A percentile compares a stretch with the other conserved stretches of the same genome.
These are phyloP conservation scores for Hypomesus transpacificus DNA, from an alignment of 2,113 vertebrate species.

Conservation along the genomic window DNA sequence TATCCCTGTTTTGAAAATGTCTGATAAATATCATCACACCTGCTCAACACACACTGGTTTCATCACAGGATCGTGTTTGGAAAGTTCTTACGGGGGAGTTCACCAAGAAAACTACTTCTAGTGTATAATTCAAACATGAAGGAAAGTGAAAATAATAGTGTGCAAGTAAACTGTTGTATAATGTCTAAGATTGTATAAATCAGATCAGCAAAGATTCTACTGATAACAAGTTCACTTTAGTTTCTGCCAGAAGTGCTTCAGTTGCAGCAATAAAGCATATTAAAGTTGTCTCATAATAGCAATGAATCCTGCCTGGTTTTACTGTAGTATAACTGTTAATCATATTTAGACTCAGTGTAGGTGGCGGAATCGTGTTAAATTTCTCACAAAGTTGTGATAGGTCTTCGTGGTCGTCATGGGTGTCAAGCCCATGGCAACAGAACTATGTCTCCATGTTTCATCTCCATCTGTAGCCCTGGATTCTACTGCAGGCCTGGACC, in stretches of 20 bases:
- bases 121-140: too few species aligned
- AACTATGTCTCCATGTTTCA: too few species aligned
- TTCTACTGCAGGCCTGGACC: too few species aligned
- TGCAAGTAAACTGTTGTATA: too few species aligned
- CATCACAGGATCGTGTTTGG: background rate
- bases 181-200: too few species aligned
- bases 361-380: slow-evolving; percentile 22
- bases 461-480: too few species aligned
- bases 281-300: background rate
- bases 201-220: background rate
- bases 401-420: background rate
- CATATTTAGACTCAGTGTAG: slow-evolving; percentile 10
- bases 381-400: slow-evolving; percentile 28
- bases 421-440: slow-evolving; percentile 3
- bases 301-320: background rate
- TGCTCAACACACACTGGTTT: background rate
- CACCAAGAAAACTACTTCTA: too few species aligned
- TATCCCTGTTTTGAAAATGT: background rate
- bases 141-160: too few species aligned
- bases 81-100: too few species aligned
- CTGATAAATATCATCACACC: background rate
- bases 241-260: too few species aligned
- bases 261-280: background rate
- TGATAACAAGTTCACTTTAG: background rate
- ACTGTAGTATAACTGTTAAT: background rate